phyloP scores from a whole-genome alignment of 1,140 invertebrate species.

The Leptopilina boulardi region DNA sequence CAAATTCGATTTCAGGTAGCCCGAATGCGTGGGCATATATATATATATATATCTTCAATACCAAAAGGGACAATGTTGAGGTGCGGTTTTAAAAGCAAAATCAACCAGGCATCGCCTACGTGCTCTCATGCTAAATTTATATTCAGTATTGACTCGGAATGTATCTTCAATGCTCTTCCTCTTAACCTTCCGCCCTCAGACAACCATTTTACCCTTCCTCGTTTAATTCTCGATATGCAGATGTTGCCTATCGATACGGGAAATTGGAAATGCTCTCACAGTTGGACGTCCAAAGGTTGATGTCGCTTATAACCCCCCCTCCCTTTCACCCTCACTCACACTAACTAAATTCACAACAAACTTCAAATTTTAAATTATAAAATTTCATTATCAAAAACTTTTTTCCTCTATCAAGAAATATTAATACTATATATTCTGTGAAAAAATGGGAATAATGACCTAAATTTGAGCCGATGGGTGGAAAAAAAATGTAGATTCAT shows the following conservation, averaged over 20 bases:
- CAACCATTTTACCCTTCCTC: constrained; percentile 30
- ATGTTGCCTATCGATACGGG: constrained; percentile 48
- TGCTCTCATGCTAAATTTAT: constrained; percentile 49
- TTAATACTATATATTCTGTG: no score
- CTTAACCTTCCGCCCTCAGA: constrained; percentile 31
- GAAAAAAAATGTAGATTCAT: constrained; percentile 18
- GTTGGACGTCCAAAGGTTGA: constrained; percentile 10
- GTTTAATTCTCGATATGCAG: constrained; percentile 44
- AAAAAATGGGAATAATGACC: background rate
- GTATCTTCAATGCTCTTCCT: constrained; percentile 35
- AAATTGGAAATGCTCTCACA: constrained; percentile 47
- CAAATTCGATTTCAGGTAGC: constrained; percentile 28
- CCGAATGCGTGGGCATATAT: background rate
- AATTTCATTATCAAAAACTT: no score
- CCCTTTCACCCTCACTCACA: background rate
- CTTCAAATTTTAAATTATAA: no score
- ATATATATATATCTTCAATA: constrained; percentile 47
- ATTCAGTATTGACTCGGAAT: constrained; percentile 38
- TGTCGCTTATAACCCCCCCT: background rate
- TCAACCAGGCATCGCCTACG: constrained; percentile 51
- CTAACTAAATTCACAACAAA: no score
- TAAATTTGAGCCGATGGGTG: background rate
- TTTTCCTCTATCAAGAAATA: no score
- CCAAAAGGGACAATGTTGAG: constrained; percentile 38
- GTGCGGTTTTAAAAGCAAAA: constrained; percentile 33